These are phyloP conservation scores for Agrochola lychnidis DNA, from an alignment of 2,888 invertebrate species.

Conservation along the genomic window DNA sequence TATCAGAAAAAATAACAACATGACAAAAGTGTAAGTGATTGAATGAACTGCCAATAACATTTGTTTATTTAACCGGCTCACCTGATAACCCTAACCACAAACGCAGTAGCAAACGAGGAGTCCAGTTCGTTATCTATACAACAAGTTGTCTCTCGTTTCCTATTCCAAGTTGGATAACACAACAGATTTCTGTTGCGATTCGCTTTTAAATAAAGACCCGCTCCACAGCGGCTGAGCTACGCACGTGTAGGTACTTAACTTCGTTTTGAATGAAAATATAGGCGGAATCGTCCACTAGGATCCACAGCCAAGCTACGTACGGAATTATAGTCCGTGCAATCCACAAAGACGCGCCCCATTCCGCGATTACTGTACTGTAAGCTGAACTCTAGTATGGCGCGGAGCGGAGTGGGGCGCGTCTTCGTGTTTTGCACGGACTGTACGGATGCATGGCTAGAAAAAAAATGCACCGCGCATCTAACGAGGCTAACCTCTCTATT, in stretches of 20 bases:
- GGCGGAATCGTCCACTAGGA: background rate
- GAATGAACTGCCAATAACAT: background rate
- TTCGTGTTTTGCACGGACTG: too few species aligned
- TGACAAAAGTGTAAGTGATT: background rate
- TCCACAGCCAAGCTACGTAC: too few species aligned
- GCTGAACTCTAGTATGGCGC: too few species aligned
- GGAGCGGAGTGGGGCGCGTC: too few species aligned
- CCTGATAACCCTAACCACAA: conserved; percentile 56
- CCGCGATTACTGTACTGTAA: too few species aligned
- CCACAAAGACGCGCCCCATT: too few species aligned
- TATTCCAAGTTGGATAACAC: conserved; percentile 62
- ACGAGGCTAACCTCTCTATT: background rate
- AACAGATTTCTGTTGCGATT: conserved; percentile 58
- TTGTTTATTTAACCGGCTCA: background rate
- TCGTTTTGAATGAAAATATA: background rate
- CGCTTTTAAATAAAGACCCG: conserved; percentile 48
- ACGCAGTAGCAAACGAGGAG: conserved; percentile 59
- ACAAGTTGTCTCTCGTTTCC: conserved; percentile 65
- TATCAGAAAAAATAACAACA: background rate
- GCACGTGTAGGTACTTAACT: background rate
- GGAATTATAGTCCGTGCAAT: too few species aligned
- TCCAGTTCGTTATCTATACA: conserved; percentile 68
- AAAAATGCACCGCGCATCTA: background rate
- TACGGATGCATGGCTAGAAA: background rate
- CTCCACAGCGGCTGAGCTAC: background rate